Conservation (phyloP, 2,888 invertebrate genomes). For the Baccha elongata region DNA sequence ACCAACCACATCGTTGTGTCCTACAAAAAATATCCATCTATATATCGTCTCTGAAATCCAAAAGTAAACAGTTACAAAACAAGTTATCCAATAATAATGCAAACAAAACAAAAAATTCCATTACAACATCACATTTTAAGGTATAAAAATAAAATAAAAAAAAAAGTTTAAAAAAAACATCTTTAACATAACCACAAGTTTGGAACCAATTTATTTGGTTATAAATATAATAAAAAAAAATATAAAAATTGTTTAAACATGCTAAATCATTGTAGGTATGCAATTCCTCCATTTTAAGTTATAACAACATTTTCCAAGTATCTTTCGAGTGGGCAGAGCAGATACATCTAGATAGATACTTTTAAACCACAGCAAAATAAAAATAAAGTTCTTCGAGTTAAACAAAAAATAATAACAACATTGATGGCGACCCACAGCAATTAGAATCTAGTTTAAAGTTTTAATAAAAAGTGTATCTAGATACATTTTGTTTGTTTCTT, state of each 20-base stretch:
- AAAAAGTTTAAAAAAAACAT: conserved; percentile 53
- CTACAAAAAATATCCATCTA: conserved; percentile 29
- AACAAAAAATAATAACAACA: conserved; percentile 22
- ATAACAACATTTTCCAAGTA: conserved; percentile 60
- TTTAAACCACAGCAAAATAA: conserved; percentile 15
- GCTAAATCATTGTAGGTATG: conserved; percentile 53
- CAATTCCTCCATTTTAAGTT: conserved; percentile 65
- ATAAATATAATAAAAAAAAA: conserved; percentile 29
- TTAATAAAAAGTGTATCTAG: conserved; percentile 30
- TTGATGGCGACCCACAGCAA: conserved; percentile 55
- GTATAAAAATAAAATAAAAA: conserved; percentile 7
- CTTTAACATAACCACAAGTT: conserved; percentile 61
- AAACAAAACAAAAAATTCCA: conserved; percentile 10
- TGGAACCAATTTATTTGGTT: conserved; percentile 42
- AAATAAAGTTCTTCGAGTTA: conserved; percentile 42
- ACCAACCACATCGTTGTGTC: conserved; percentile 20
- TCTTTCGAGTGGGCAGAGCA: conserved; percentile 54
- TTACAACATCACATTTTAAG: conserved; percentile 43
- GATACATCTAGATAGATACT: conserved; percentile 4
- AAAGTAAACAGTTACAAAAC: conserved; percentile 63
- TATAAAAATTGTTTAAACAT: conserved; percentile 31
- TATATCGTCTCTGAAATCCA: background rate
- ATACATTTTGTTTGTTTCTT: conserved; percentile 11
- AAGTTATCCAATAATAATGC: conserved; percentile 53
- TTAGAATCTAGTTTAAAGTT: conserved; percentile 68